Evolutionary conservation across 2,888 invertebrate genomes (phyloP).

Genomic region (Ornithoptera priamus): DNA sequence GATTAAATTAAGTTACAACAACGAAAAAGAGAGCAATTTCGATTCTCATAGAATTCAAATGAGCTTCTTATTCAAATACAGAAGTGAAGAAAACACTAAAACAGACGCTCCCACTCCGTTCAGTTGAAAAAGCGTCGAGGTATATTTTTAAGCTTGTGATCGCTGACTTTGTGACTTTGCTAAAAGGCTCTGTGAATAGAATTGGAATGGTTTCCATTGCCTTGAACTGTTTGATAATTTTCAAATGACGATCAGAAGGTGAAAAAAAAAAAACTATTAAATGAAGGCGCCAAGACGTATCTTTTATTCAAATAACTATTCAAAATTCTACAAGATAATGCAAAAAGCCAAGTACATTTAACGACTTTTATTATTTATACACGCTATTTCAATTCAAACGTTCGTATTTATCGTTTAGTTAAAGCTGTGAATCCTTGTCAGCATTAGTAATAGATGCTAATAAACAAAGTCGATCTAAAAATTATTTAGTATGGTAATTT

Average conservation of each 20-base stretch:
- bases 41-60: slow-evolving; percentile 79
- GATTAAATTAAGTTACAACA: slow-evolving; percentile 78
- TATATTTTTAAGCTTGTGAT: slow-evolving; percentile 50
- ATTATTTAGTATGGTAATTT: background rate
- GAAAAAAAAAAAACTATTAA: slow-evolving; percentile 29
- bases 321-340: slow-evolving; percentile 60
- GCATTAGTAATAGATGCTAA: slow-evolving; percentile 25
- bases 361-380: slow-evolving; percentile 33
- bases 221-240: slow-evolving; percentile 27
- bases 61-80: slow-evolving; percentile 77
- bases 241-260: slow-evolving; percentile 25
- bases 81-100: slow-evolving; percentile 66
- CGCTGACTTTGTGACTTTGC: slow-evolving; percentile 41
- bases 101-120: slow-evolving; percentile 60
- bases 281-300: slow-evolving; percentile 37
- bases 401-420: slow-evolving; percentile 28
- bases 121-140: slow-evolving; percentile 50
- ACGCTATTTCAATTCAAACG: slow-evolving; percentile 27
- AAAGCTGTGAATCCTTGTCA: slow-evolving; percentile 33
- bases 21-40: slow-evolving; percentile 75
- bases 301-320: slow-evolving; percentile 57
- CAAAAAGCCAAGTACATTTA: slow-evolving; percentile 44
- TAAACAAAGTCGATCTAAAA: slow-evolving; percentile 24
- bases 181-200: slow-evolving; percentile 35
- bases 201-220: slow-evolving; percentile 36